Evolutionary conservation across 1,140 invertebrate genomes (phyloP), one percentile per base, ranked within the genome.

Genomic region (Caerostris extrusa): DNA sequence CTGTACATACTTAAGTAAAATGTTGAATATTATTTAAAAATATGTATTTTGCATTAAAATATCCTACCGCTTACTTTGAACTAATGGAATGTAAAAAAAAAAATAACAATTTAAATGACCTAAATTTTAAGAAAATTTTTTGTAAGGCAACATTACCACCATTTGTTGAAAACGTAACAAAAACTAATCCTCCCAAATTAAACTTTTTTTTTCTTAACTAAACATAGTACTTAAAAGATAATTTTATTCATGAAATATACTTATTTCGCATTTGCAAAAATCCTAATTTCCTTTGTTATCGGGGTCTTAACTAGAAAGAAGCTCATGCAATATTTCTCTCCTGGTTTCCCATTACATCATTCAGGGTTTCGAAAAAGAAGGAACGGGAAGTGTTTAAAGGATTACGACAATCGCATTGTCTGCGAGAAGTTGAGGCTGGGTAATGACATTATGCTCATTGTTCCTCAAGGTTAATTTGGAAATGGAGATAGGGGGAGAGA

Each of bases 371-470:
- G 14, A 2, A 53, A 77, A 77, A 77, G 8, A 50, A 77, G 71
- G 71, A 53, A 77, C 71, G 71, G 71, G 71, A 77, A 77, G 71
- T 77, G 71, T 77, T 50, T 77, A 77, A 77, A 53, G 71, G 71
- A 77, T 77, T 77, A 50, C 10, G 53, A 77, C 34, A 77, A 77
- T 50, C 34, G 71, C 71, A 77, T 77, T 77, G 71, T 77, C 71
- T 77, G 69, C n/a, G 50, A 3, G 34, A 8, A 77, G 69, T 77
- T 77, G 50, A 7, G 34, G 34, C 19, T 77, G 71, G 53, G 53
- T 77, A 77, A 77, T 77, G 19, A 50, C 34, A 77, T 77, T 77
- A 77, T 50, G 34, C 50, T 50, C 71, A 77, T 77, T 77, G 71
- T 77, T 77, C 53, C 34, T 77, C 71, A 77, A 77, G 71, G 71